Conservation (phyloP, 2,113 vertebrate genomes). For the Cavia aperea region DNA sequence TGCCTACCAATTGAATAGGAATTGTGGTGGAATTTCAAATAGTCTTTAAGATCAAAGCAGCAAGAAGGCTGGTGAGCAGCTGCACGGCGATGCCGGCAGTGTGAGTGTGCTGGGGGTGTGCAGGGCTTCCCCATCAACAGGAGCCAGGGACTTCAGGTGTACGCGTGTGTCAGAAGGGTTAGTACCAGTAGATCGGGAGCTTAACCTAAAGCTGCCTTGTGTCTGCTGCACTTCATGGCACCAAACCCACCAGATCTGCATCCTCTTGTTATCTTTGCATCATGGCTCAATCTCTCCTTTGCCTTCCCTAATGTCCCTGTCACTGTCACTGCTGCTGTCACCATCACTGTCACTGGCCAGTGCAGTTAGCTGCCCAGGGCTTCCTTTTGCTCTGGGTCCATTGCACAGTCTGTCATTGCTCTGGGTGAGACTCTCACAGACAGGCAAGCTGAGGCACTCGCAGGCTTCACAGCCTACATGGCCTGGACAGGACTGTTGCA, state of each 20-base stretch:
- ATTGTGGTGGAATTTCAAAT: neutral
- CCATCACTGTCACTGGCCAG: conserved; percentile 23
- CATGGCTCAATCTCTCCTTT: neutral
- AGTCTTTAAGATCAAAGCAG: neutral
- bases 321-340: conserved; percentile 18
- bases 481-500: conserved; percentile 71
- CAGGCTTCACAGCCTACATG: conserved; percentile 83
- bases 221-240: neutral
- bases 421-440: conserved; percentile 73
- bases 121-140: neutral
- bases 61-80: too few relatives aligned
- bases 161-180: neutral
- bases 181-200: neutral
- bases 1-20: neutral
- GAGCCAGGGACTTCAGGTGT: neutral
- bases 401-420: conserved; percentile 72
- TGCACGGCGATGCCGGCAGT: rapidly evolving
- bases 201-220: neutral
- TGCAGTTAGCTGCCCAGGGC: conserved; percentile 66
- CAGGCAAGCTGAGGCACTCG: conserved; percentile 78
- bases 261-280: neutral
- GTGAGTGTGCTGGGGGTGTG: neutral
- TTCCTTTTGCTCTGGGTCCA: conserved; percentile 83
- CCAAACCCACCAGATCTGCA: neutral
- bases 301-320: neutral